Evolutionary conservation across 2,888 invertebrate genomes (phyloP), one percentile per base, ranked within the genome.

Genomic region (Hofmannophila pseudospretella): DNA sequence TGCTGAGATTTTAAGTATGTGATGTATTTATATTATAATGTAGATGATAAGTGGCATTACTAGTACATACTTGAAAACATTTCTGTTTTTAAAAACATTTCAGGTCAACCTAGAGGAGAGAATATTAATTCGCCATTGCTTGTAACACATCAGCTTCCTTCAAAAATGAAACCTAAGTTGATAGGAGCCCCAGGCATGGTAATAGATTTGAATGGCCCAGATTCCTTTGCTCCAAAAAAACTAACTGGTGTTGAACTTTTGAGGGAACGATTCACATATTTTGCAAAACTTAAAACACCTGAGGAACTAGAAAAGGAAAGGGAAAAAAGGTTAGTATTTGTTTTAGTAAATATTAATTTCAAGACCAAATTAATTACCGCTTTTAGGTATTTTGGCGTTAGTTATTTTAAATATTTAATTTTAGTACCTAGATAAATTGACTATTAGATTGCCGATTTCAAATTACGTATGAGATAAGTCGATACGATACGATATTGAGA

Each of bases 231-330:
- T 2, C 48, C 68, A 45, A 75, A 60, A 43, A 76, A 82, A 43
- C 59, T 89, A 3, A 87, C 88, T 29, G 93, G 92, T 7, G 81
- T 95, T 4, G 88, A 90, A 44, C 78, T 89, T 38, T 81, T 96
- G 20, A 90, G 94, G 66, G 88, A 94, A 49, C 87, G 94, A 45
- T 93, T 94, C 63, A 78, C 91, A 23, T 90, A 90, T 58, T 94
- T 95, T 53, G 82, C 91, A 0, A 84, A 88, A 27, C 54, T 80
- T 0, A 88, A 88, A 40, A 89, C 89, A 19, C 70, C 78, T 1
- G 82, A 80, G 36, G 82, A 90, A 67, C 55, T 76, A 45, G 76
- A 89, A 67, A 71, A 89, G 55, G 80, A 88, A 59, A 75, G 89
- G 47, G 81, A 90, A 62, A 70, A 89, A 53, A 89, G 76, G 90